Conservation (phyloP, 2,888 invertebrate genomes). For the Byasa hedistus region DNA sequence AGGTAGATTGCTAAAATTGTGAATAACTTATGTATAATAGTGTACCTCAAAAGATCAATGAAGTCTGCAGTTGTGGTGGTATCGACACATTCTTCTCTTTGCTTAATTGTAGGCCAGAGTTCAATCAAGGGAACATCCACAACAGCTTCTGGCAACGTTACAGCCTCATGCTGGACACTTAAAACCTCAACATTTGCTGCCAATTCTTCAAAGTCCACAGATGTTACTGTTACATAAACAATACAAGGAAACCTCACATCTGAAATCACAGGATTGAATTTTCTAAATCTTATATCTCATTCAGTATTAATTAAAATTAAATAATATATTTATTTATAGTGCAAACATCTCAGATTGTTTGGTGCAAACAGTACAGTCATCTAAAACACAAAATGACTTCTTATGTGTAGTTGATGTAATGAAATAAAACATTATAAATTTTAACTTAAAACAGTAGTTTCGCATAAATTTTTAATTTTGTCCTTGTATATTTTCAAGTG, state of each 20-base stretch:
- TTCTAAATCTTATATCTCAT: neutral
- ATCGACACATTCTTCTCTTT: constrained; percentile 79
- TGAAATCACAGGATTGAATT: constrained; percentile 39
- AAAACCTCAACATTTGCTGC: constrained; percentile 80
- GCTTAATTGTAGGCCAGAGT: constrained; percentile 83
- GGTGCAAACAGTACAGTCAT: too few relatives aligned
- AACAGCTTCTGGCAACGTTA: constrained; percentile 80
- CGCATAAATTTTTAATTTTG: too few relatives aligned
- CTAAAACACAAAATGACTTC: too few relatives aligned
- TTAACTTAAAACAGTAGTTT: too few relatives aligned
- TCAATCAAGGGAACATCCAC: constrained; percentile 81
- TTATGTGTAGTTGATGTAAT: too few relatives aligned
- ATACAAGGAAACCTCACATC: constrained; percentile 83
- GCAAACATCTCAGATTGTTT: too few relatives aligned
- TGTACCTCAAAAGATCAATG: constrained; percentile 80
- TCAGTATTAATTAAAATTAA: neutral
- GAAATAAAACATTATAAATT: too few relatives aligned
- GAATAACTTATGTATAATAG: neutral
- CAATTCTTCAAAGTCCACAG: constrained; percentile 77
- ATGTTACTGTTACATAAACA: constrained; percentile 79
- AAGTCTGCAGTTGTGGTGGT: constrained; percentile 81
- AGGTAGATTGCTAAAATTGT: neutral
- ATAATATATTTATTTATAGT: too few relatives aligned
- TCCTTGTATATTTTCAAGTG: too few relatives aligned
- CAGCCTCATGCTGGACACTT: constrained; percentile 83